Percentiles rank a stretch among this genome's conserved stretches.
Evolutionary conservation across 92 coral and sea anemone genomes (phyloP).

Genomic region (Bergia sp.): DNA sequence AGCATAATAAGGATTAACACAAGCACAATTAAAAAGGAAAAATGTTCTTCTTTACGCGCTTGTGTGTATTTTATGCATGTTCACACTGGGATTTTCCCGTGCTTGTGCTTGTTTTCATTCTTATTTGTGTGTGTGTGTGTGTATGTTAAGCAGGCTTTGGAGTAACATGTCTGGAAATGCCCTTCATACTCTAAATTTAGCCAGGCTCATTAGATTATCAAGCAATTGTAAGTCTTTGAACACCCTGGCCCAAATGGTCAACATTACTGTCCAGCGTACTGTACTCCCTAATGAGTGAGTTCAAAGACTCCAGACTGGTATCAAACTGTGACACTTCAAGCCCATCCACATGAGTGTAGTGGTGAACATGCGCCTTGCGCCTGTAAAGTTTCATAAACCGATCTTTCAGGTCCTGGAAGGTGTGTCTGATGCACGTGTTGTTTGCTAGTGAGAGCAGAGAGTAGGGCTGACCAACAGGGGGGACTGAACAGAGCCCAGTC

Average conservation of each 20-base stretch:
- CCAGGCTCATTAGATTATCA: conserved; percentile 8
- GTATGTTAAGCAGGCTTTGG: no score
- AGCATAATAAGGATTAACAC: no score
- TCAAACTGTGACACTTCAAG: conserved; percentile 86
- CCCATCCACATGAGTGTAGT: conserved; percentile 87
- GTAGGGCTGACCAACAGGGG: conserved; percentile 97
- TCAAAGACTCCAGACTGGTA: conserved; percentile 80
- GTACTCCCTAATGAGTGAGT: conserved; percentile 78
- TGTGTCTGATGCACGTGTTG: conserved; percentile 92
- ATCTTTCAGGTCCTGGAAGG: conserved; percentile 82
- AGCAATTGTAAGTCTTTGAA: conserved; percentile 78
- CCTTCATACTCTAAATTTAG: no score
- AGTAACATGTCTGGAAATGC: no score
- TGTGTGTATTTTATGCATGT: no score
- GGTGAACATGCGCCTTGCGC: conserved; percentile 96
- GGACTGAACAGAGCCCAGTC: conserved; percentile 92
- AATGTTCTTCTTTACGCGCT: no score
- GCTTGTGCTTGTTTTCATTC: no score
- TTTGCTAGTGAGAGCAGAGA: conserved; percentile 90
- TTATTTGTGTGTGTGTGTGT: no score
- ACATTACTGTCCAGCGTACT: conserved; percentile 64
- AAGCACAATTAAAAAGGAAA: no score
- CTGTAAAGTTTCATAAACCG: conserved; percentile 88
- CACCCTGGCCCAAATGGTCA: conserved; percentile 65
- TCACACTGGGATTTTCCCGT: no score